Evolutionary conservation across 2,113 vertebrate genomes (phyloP), one percentile per base, ranked within the genome.

Genomic region (Lagopus muta): DNA sequence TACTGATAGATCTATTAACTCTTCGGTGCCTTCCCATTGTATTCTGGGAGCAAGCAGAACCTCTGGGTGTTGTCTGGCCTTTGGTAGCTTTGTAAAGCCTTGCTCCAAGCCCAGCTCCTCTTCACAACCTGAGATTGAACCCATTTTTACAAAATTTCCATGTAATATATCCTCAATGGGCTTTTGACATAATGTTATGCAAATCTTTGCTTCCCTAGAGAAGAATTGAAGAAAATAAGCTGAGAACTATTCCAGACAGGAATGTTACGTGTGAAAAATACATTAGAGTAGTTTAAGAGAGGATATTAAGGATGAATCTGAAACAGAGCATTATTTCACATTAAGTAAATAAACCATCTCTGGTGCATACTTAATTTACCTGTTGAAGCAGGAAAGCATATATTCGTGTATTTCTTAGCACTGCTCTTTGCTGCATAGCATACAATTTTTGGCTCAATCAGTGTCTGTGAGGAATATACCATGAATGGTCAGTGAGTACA

Each of bases 211-310:
- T 82, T 6, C 32, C 38, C 36, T 30, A 20, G 82, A 92, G 80
- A 69, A 96, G 84, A 81, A 42, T 1, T 57, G 73, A 79, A 79
- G 43, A 92, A 94, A 90, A 86, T 85, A 86, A 91, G 40, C 36
- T 84, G 75, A 61, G 84, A 95, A 95, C 82, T 92, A 95, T 82
- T 96, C 93, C 89, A 94, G 72, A 50, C 69, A 94, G 80, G 34
- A 85, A 84, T 42, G 62, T 65, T 85, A 81, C 0, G 0, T 80
- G 62, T 94, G 54, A 92, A 93, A 92, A 86, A 89, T 87, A 50
- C 34, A 90, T 61, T 58, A 75, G 71, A 52, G 42, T 11, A 3
- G 38, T 75, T 91, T 72, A 88, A 90, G 82, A 91, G 32, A 79
- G 32, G 25, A 71, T 88, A 58, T 75, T 20, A 67, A 66, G 21